A percentile compares a stretch with the other conserved stretches of the same genome.
Conservation (phyloP, 2,888 invertebrate species). For the Kuschelorhynchus macadamiae region DNA sequence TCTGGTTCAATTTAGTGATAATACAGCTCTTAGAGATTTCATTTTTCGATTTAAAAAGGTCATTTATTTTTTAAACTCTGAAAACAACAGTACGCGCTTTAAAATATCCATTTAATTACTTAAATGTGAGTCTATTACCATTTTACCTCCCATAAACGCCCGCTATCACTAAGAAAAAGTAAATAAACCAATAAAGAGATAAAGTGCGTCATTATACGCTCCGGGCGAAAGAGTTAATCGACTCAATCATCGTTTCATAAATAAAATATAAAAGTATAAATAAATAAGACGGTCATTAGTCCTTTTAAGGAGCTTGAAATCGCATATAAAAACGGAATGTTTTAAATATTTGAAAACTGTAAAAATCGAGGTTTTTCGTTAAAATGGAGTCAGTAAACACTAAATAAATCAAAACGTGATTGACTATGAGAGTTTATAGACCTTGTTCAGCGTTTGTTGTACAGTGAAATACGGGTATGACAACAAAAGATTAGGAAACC, state of each 20-base stretch:
- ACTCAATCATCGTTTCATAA: slow-evolving; percentile 30
- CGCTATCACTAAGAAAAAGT: slow-evolving; percentile 24
- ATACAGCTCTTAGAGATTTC: no score
- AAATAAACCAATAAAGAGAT: slow-evolving; percentile 29
- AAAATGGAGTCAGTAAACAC: no score
- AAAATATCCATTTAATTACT: no score
- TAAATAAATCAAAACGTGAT: no score
- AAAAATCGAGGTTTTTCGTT: slow-evolving; percentile 6
- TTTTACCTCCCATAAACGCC: slow-evolving; percentile 15
- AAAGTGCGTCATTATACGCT: slow-evolving; percentile 24
- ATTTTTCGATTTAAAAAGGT: no score
- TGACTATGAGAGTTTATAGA: no score
- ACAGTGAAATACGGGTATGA: no score
- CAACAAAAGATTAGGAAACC: no score
- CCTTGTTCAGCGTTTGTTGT: no score
- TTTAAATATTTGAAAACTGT: slow-evolving; percentile 5
- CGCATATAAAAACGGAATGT: background rate
- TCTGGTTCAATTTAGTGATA: no score
- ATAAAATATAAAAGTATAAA: slow-evolving; percentile 35
- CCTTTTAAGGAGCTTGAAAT: slow-evolving; percentile 18
- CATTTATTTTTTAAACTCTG: no score
- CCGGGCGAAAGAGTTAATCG: slow-evolving; percentile 22
- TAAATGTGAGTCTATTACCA: slow-evolving; percentile 1
- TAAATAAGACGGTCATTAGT: slow-evolving; percentile 20
- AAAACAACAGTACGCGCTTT: no score